Conservation (phyloP, 2,797 vertebrate species). For the Diceros bicornis region DNA sequence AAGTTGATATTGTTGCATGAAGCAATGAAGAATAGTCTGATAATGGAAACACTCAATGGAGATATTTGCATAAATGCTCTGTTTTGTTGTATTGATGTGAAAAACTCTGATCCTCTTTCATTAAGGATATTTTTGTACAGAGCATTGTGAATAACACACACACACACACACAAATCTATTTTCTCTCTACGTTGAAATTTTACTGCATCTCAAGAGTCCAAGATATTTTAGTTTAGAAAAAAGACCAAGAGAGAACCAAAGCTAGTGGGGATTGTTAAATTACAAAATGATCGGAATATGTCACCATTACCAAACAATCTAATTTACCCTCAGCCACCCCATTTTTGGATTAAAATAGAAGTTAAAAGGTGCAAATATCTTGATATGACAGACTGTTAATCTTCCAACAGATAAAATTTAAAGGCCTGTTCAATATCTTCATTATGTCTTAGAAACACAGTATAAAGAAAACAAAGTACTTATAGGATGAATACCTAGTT, state of each 20-base stretch:
- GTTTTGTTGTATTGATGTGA: conserved; percentile 77
- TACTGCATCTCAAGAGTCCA: conserved; percentile 57
- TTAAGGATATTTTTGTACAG: conserved; percentile 71
- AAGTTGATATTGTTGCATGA: conserved; percentile 76
- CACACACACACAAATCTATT: background rate
- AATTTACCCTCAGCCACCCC: background rate
- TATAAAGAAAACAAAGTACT: conserved; percentile 4
- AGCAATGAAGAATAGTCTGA: conserved; percentile 78
- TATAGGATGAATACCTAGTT: background rate
- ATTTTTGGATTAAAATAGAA: conserved; percentile 46
- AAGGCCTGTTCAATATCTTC: background rate
- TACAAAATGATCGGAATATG: conserved; percentile 27
- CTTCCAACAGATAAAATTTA: conserved; percentile 45
- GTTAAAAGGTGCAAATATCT: conserved; percentile 7
- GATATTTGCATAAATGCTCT: conserved; percentile 74
- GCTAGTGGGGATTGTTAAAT: conserved; percentile 41
- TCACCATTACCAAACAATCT: background rate
- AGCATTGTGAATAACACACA: conserved; percentile 53
- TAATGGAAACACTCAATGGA: conserved; percentile 72
- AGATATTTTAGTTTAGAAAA: conserved; percentile 44
- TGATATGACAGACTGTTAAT: conserved; percentile 34
- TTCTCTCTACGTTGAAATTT: conserved; percentile 74
- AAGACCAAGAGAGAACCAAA: conserved; percentile 34
- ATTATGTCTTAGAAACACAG: background rate
- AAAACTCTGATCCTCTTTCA: conserved; percentile 76